Evolutionary conservation across 2,888 invertebrate species (phyloP).

Genomic region (Orthosia incerta): DNA sequence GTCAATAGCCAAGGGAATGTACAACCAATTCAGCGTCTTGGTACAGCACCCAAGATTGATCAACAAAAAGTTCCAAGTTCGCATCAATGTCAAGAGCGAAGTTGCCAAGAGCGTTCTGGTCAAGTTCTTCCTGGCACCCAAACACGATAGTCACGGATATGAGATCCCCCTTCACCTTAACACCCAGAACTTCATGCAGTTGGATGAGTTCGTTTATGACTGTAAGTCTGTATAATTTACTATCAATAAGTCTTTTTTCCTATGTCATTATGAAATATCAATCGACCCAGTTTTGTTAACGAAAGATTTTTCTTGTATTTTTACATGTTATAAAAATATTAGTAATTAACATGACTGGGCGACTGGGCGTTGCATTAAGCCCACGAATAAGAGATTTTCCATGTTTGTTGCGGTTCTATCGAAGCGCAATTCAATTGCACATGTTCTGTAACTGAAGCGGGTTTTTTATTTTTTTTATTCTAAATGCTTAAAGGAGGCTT

Average conservation of each 20-base stretch:
- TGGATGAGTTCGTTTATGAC: constrained; percentile 90
- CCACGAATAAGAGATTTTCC: too few relatives aligned
- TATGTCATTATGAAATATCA: background rate
- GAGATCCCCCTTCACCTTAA: constrained; percentile 89
- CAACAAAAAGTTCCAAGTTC: constrained; percentile 93
- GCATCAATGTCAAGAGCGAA: constrained; percentile 91
- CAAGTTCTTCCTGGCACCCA: constrained; percentile 93
- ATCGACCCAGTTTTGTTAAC: too few relatives aligned
- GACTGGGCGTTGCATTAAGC: too few relatives aligned
- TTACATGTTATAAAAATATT: background rate
- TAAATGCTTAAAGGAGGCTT: too few relatives aligned
- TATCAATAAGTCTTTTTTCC: background rate
- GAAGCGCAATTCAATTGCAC: background rate
- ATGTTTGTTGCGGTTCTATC: background rate
- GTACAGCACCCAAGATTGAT: constrained; percentile 93
- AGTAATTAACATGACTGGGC: background rate
- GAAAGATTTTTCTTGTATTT: background rate
- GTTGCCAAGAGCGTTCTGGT: constrained; percentile 89
- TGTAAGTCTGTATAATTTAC: constrained; percentile 79
- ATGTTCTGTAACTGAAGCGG: background rate
- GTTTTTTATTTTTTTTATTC: too few relatives aligned
- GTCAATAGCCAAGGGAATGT: constrained; percentile 73
- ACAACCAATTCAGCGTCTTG: constrained; percentile 87
- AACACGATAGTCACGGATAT: constrained; percentile 91
- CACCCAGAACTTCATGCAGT: constrained; percentile 90